Evolutionary conservation across 1,140 invertebrate genomes (phyloP).

Genomic region (Macrobrachium rosenbergii): DNA sequence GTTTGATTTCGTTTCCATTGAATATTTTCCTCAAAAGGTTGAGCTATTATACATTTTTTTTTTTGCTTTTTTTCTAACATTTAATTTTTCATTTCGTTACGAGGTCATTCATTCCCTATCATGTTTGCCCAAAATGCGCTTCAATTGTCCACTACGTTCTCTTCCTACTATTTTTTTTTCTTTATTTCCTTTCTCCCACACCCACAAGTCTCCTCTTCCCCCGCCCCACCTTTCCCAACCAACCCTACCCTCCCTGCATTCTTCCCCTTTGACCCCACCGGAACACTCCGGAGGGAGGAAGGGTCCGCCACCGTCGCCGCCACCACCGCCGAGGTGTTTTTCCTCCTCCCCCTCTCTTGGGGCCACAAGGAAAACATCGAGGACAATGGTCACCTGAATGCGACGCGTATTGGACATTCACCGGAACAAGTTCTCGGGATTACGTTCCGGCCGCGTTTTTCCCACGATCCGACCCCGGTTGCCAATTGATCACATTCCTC

Average conservation of each 20-base stretch:
- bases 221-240: no score
- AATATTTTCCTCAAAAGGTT: no score
- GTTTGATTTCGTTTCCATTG: no score
- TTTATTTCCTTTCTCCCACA: background rate
- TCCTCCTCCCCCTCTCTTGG: slow-evolving; percentile 6
- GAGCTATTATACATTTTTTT: no score
- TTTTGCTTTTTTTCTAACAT: no score
- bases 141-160: background rate
- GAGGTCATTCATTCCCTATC: no score
- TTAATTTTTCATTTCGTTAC: no score
- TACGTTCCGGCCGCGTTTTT: slow-evolving; percentile 19
- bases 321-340: background rate
- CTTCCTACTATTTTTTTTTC: background rate
- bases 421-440: slow-evolving; percentile 60
- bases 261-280: background rate
- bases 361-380: slow-evolving; percentile 42
- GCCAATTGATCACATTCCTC: background rate
- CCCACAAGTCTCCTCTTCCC: background rate
- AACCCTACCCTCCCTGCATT: background rate
- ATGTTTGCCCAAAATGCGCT: no score
- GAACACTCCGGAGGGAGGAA: background rate
- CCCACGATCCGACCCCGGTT: slow-evolving; percentile 32
- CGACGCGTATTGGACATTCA: slow-evolving; percentile 52
- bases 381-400: slow-evolving; percentile 61
- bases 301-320: background rate